phyloP scores from a whole-genome alignment of 2,888 invertebrate species.

The Melanotus villosus region DNA sequence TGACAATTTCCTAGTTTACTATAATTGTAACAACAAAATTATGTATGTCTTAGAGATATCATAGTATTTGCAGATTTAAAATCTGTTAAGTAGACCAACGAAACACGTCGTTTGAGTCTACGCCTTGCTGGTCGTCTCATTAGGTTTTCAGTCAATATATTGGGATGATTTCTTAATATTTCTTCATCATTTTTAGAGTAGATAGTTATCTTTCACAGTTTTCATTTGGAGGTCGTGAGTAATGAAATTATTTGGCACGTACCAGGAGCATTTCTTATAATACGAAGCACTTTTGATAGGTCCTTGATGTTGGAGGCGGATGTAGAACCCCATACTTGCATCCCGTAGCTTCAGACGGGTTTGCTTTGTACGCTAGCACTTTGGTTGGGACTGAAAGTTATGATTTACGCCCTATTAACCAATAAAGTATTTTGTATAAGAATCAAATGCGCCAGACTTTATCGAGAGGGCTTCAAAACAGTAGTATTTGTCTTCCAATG shows the following conservation, averaged over 20 bases:
- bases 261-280: neutral
- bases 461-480: too few species aligned
- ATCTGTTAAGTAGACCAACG: neutral
- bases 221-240: neutral
- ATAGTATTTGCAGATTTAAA: neutral
- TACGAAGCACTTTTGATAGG: neutral
- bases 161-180: neutral
- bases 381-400: too few species aligned
- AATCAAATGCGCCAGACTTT: too few species aligned
- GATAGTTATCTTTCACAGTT: neutral
- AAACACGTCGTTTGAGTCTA: neutral
- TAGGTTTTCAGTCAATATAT: neutral
- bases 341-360: too few species aligned
- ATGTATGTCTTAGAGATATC: neutral
- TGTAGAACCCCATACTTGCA: too few species aligned
- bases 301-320: too few species aligned
- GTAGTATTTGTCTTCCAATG: too few species aligned
- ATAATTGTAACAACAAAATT: neutral
- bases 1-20: neutral
- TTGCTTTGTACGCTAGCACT: too few species aligned
- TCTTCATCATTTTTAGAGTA: neutral
- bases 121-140: constrained; percentile 2
- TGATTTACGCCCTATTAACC: too few species aligned
- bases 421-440: too few species aligned
- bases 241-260: constrained; percentile 1